Percentiles rank a stretch among this genome's conserved stretches.
These are phyloP conservation scores for Podilymbus podiceps DNA, from an alignment of 2,113 vertebrate species.

Conservation along the genomic window DNA sequence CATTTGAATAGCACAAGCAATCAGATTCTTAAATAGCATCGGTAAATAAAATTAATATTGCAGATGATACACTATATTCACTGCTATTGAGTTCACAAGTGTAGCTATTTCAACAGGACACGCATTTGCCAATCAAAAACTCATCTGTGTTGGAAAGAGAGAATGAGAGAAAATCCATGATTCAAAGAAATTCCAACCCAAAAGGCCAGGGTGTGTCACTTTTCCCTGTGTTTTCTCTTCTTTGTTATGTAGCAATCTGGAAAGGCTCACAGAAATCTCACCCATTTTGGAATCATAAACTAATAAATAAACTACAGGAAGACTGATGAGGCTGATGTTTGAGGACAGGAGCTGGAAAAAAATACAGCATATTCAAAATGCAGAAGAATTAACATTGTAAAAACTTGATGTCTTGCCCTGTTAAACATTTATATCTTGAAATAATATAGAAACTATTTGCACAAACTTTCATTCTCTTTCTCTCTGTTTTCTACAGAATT, in stretches of 20 bases:
- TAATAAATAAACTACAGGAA: background rate
- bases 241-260: background rate
- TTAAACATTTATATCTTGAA: background rate
- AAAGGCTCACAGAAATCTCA: background rate
- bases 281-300: background rate
- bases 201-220: background rate
- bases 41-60: background rate
- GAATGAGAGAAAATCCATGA: background rate
- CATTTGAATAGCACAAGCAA: background rate
- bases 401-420: background rate
- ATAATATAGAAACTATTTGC: background rate
- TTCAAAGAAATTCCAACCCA: background rate
- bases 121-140: background rate
- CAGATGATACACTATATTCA: background rate
- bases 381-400: background rate
- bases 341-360: background rate
- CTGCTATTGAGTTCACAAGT: background rate
- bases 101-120: background rate
- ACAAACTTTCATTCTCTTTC: background rate
- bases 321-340: background rate
- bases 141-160: background rate
- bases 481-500: background rate
- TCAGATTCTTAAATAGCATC: background rate
- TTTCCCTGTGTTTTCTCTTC: background rate
- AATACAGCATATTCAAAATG: background rate